Base-by-base conservation (phyloP, 2,888 invertebrate species). In the Monopis laevigella region DNA sequence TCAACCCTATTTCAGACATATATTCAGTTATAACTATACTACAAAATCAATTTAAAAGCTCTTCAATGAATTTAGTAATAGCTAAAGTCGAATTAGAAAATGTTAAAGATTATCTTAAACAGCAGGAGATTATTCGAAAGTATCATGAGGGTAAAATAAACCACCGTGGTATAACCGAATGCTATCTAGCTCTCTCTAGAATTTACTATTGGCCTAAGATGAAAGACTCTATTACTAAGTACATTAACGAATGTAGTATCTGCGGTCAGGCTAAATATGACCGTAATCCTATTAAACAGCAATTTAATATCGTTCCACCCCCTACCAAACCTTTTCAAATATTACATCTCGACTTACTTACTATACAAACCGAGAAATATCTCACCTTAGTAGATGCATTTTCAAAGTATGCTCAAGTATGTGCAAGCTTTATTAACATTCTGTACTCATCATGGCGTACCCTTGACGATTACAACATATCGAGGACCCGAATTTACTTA, bases 181-280 rank as follows among this genome's bases (percentile, higher is more conserved):
- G 34, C 27, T 16, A 43, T 2, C n/a, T 40, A 16, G 11, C n/a
- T n/a, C n/a, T n/a, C n/a, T n/a, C 34, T 8, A 21, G 21, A 24
- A 34, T 40, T 17, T 43, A 43, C 16, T 19, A 39, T 26, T 40
- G 39, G 34, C 35, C 32, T n/a, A 47, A 48, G 18, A 47, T 47
- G 47, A 30, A 44, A 41, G 6, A 21, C 28, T 11, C 46, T 7
- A 29, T 50, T 14, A 52, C 55, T 43, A 50, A 45, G 40, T 55
- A 44, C 12, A 50, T 56, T 2, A 56, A 55, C 32, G 30, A 51
- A 51, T n/a, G n/a, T n/a, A n/a, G n/a, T n/a, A n/a, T n/a, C n/a
- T n/a, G n/a, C n/a, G n/a, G n/a, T n/a, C n/a, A 52, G 43, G 42
- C 36, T 4, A 56, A 54, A 49, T 54, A 55, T 12, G 54, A 55